Base-by-base conservation (phyloP, 2,113 vertebrate genomes). In the Rallus limicola region DNA sequence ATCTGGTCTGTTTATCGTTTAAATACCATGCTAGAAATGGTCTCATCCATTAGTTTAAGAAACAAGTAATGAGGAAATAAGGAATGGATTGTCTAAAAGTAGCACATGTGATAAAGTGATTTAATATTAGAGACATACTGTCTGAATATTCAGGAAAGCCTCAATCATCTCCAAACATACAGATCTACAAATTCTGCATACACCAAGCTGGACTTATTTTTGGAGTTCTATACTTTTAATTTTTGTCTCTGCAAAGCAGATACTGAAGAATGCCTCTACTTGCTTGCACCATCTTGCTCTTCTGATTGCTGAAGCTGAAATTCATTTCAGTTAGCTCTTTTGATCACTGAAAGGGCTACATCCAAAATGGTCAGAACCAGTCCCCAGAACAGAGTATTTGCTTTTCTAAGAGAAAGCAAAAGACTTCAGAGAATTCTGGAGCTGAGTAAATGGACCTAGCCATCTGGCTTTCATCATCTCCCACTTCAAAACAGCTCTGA, bases 61-160 rank as follows among this genome's bases (percentile, higher is more conserved):
- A 68, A 81, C 79, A 60, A 28, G 7, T 82, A 79, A 82, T 65
- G 63, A 87, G 58, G 40, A 92, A 87, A 77, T 74, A 82, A 52
- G 62, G 52, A 81, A 33, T 50, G 48, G 16, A 25, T 62, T 2
- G 2, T 87, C 81, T 95, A 64, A 84, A 88, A 91, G 89, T 44
- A 89, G 62, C 84, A 87, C 55, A 76, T 76, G 63, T 63, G 84
- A 95, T 94, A 91, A 90, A 96, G 67, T 88, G 71, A 67, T 92
- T 93, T 92, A 85, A 16, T 69, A 50, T 82, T 77, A 77, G 91
- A 82, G 82, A 91, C 48, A 50, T 24, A 16, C 25, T 91, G 87
- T 65, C 81, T 91, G 71, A 83, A 67, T 82, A 82, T 69, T 87
- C 63, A 83, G 53, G 33, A 67, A 77, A 71, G 75, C 63, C 65